Evolutionary conservation across 1,140 invertebrate genomes (phyloP).

Genomic region (Diabrotica undecimpunctata): DNA sequence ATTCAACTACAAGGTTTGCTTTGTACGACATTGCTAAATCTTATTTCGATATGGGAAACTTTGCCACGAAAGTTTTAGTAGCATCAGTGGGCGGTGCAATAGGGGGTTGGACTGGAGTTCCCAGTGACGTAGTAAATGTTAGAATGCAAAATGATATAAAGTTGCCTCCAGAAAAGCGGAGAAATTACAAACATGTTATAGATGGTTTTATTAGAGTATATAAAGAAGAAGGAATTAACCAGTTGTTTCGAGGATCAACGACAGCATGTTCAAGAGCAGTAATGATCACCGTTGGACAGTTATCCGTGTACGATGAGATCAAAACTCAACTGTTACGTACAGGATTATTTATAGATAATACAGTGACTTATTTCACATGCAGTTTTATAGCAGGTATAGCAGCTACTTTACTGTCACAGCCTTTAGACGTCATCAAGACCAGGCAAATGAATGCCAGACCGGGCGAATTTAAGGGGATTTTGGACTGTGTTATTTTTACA

Average conservation of each 20-base stretch:
- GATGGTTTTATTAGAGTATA: constrained; percentile 83
- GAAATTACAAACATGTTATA: constrained; percentile 96
- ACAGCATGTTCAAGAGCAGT: constrained; percentile 85
- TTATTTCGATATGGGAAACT: constrained; percentile 50
- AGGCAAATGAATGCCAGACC: constrained; percentile 86
- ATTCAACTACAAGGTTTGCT: constrained; percentile 95
- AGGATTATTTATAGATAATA: neutral
- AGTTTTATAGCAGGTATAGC: neutral
- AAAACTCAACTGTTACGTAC: constrained; percentile 51
- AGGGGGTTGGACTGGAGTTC: constrained; percentile 89
- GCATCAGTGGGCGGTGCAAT: constrained; percentile 73
- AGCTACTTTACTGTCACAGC: constrained; percentile 76
- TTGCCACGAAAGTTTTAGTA: constrained; percentile 69
- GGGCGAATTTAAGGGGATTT: constrained; percentile 78
- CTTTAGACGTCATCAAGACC: constrained; percentile 95
- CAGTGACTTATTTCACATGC: neutral
- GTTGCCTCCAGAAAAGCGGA: constrained; percentile 74
- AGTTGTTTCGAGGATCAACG: constrained; percentile 82
- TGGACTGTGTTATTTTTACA: constrained; percentile 62
- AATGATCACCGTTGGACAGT: constrained; percentile 93
- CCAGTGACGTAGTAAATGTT: constrained; percentile 96
- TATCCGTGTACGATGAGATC: constrained; percentile 91
- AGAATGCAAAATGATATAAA: constrained; percentile 99
- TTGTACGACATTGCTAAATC: constrained; percentile 86
- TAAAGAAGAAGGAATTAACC: constrained; percentile 71